A percentile compares a stretch with the other conserved stretches of the same genome.
phyloP scores from a whole-genome alignment of 2,888 invertebrate species.

The Ectobius pallidus region DNA sequence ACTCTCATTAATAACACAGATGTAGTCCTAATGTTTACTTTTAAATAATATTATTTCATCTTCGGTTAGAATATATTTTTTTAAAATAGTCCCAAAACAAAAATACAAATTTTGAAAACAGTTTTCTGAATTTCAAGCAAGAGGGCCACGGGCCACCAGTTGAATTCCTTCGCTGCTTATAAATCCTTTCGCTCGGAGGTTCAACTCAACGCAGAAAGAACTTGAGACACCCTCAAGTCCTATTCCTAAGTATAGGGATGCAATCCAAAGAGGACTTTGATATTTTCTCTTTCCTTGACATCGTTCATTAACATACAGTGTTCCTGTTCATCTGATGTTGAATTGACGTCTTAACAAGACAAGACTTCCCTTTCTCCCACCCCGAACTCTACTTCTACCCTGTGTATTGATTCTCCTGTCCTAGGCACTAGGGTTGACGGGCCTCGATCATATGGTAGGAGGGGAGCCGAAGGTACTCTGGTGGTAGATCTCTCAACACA shows the following conservation, averaged over 20 bases:
- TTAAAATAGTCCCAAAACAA: too few relatives aligned
- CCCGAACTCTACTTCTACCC: slow-evolving; percentile 13
- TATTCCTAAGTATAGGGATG: not conserved
- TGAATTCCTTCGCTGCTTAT: too few relatives aligned
- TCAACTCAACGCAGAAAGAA: too few relatives aligned
- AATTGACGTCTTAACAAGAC: slow-evolving; percentile 30
- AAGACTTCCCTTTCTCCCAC: slow-evolving; percentile 4
- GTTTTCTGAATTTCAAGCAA: too few relatives aligned
- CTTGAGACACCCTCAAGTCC: too few relatives aligned
- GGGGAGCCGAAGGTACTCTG: slow-evolving; percentile 7
- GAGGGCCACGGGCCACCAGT: too few relatives aligned
- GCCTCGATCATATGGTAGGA: slow-evolving; percentile 3
- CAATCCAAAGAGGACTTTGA: not conserved
- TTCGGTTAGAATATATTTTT: too few relatives aligned
- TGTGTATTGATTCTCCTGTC: slow-evolving; percentile 20
- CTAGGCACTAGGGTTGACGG: slow-evolving; percentile 14
- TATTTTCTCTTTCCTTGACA: not conserved
- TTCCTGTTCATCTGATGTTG: slow-evolving; percentile 14
- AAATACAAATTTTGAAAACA: too few relatives aligned
- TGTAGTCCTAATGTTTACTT: too few relatives aligned
- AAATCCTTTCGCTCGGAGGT: too few relatives aligned
- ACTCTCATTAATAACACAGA: too few relatives aligned
- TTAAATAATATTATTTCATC: too few relatives aligned
- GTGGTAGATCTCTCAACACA: slow-evolving; percentile 7
- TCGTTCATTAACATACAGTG: not conserved